Evolutionary conservation across 1,140 invertebrate genomes (phyloP).

Genomic region (Euura lappo): DNA sequence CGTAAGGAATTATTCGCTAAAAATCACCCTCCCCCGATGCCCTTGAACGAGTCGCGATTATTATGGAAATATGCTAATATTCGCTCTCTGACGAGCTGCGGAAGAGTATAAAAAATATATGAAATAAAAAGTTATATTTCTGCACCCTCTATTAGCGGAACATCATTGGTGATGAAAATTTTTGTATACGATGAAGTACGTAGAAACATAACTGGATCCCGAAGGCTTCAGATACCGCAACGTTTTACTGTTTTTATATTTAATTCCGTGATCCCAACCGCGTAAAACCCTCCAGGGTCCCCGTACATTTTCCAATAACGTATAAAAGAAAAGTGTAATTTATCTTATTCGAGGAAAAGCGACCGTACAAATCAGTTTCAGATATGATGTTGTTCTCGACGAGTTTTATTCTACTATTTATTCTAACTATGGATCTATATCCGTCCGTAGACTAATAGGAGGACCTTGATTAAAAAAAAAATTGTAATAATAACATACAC

Average conservation of each 20-base stretch:
- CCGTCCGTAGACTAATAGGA: too few species aligned
- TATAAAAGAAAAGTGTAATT: not conserved
- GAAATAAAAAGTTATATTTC: not conserved
- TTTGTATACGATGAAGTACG: not conserved
- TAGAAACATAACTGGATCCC: not conserved
- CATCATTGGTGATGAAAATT: not conserved
- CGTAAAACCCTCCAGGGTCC: not conserved
- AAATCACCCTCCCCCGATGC: not conserved
- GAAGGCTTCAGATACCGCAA: not conserved
- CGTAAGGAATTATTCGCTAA: not conserved
- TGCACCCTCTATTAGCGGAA: not conserved
- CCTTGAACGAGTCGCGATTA: not conserved
- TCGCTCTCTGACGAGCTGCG: not conserved
- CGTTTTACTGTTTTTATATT: not conserved
- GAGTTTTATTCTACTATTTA: too few species aligned
- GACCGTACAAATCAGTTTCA: not conserved
- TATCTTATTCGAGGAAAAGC: not conserved
- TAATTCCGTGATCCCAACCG: not conserved
- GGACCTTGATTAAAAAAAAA: too few species aligned
- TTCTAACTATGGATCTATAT: too few species aligned
- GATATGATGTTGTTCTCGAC: not conserved
- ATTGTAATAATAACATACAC: too few species aligned
- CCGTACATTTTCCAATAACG: not conserved
- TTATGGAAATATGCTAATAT: constrained; percentile 1
- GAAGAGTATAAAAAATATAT: not conserved